Base-by-base conservation (phyloP, 2,113 vertebrate species). In the Leiothrix lutea region DNA sequence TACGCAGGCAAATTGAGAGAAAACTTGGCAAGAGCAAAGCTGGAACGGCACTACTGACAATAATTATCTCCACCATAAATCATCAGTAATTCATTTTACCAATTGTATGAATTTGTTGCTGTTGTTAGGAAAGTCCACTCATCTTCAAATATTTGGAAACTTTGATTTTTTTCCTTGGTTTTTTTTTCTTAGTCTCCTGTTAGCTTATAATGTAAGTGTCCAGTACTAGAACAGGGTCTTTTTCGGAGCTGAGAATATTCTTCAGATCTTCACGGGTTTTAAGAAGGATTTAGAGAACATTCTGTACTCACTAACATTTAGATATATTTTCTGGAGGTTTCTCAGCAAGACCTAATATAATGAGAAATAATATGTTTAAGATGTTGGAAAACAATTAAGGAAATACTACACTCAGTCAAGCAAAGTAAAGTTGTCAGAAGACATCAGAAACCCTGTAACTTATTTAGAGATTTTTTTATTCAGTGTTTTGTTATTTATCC, bases 1-100 rank as follows among this genome's bases (percentile, higher is more conserved):
- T 73, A 57, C 0, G 0, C 23, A 11, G 36, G 38, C 5, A 29
- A 25, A 64, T 13, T 23, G 23, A 36, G 69, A 47, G 58, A 58
- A 90, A 90, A 42, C 31, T 75, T 82, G 54, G 45, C 65, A 88
- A 61, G 35, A 77, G 12, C 24, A 50, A 72, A 86, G 22, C 23
- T 57, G 44, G 36, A 89, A 48, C 38, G 81, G 8, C 26, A 14
- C 14, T 38, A 9, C 19, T 71, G 56, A 36, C 58, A 79, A 42
- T 31, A 77, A 66, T 86, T 54, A 54, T 25, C 24, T 38, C 70
- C 67, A 22, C 31, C 50, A 48, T 72, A 53, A 92, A 69, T 50
- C 26, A 50, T 28, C 17, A 40, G 2, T 56, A 60, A 84, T 29
- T 73, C 1, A 44, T 48, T 12, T 38, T 89, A 44, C 14, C 15